Conservation (phyloP, 2,113 vertebrate species). For the Pseudorasbora parva region DNA sequence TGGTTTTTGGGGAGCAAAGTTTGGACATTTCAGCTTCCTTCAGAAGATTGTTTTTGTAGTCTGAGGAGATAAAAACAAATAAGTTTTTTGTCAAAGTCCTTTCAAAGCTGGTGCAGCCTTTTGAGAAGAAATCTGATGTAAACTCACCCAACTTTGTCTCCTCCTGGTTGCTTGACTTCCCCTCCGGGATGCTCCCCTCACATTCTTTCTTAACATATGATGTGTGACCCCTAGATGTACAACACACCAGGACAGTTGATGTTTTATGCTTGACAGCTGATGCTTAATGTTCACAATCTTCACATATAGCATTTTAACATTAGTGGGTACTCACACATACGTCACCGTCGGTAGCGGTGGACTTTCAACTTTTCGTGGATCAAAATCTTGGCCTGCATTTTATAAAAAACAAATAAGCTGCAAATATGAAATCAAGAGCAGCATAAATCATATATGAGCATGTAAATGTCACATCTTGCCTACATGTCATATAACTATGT, state of each 20-base stretch:
- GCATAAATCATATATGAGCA: background rate
- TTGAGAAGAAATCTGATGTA: background rate
- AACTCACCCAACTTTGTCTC: conserved; percentile 83
- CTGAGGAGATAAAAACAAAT: conserved; percentile 65
- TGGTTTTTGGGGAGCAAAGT: conserved; percentile 80
- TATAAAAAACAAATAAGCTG: background rate
- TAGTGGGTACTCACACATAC: conserved; percentile 39
- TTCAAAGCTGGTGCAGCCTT: background rate
- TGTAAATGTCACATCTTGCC: background rate
- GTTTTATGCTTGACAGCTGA: background rate
- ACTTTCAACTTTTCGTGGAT: conserved; percentile 40
- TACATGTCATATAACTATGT: background rate
- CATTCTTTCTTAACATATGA: conserved; percentile 75
- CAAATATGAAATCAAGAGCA: conserved; percentile 13
- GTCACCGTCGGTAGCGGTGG: conserved; percentile 16
- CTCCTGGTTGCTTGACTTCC: conserved; percentile 73
- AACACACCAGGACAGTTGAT: conserved; percentile 15
- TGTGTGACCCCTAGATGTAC: conserved; percentile 77
- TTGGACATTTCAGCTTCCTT: conserved; percentile 83
- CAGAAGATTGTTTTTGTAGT: conserved; percentile 95
- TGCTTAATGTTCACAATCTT: background rate
- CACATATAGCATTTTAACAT: background rate
- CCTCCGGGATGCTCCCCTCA: conserved; percentile 76
- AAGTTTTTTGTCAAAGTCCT: background rate
- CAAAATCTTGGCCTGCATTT: conserved; percentile 35